Evolutionary conservation across 2,797 vertebrate genomes (phyloP).

Genomic region (Eremophila alpestris): DNA sequence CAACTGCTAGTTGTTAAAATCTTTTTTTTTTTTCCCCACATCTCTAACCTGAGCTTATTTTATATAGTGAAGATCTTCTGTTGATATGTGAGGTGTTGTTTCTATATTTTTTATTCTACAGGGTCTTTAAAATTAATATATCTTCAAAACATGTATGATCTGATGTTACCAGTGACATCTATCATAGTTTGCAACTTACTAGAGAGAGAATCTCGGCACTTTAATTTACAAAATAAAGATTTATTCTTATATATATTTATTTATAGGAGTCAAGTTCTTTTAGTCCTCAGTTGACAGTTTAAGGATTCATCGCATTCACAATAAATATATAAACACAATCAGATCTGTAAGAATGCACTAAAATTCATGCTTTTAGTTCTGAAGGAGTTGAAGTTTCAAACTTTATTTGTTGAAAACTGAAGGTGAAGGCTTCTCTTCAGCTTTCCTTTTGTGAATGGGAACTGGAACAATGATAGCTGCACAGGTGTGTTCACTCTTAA

Average conservation of each 20-base stretch:
- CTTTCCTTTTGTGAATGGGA: background rate
- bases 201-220: background rate
- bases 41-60: background rate
- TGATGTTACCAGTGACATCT: background rate
- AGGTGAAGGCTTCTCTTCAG: background rate
- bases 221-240: background rate
- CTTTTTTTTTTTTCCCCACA: fast-evolving
- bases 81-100: background rate
- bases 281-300: background rate
- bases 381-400: background rate
- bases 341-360: background rate
- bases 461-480: background rate
- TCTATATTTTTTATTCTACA: background rate
- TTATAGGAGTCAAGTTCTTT: background rate
- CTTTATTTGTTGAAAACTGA: background rate
- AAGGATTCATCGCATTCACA: background rate
- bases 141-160: background rate
- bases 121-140: background rate
- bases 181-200: background rate
- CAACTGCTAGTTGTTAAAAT: background rate
- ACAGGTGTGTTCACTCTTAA: background rate
- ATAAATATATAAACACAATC: background rate
- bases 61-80: background rate
- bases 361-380: background rate
- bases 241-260: background rate